Evolutionary conservation across 2,113 vertebrate genomes (phyloP).

Genomic region (Pseudorhombus dupliciocellatus): DNA sequence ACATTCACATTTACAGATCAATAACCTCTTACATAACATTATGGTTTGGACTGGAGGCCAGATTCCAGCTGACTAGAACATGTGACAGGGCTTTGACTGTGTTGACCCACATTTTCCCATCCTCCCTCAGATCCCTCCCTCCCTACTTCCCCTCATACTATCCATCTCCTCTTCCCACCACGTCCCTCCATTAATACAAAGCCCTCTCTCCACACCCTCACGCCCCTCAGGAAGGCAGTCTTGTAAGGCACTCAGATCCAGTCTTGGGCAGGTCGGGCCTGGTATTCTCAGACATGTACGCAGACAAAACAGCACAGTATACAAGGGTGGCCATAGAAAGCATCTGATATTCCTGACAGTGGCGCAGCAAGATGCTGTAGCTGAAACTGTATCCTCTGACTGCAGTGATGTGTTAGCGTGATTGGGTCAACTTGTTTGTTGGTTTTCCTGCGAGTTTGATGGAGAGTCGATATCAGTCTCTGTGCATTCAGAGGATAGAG

Average conservation of each 20-base stretch:
- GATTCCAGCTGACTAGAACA: conserved; percentile 81
- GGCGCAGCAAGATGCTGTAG: neutral
- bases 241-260: neutral
- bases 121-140: conserved; percentile 20
- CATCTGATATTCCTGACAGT: conserved; percentile 17
- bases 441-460: neutral
- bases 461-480: neutral
- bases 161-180: conserved; percentile 32
- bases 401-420: conserved; percentile 2
- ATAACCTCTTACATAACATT: conserved; percentile 80
- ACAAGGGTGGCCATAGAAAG: conserved; percentile 19
- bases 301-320: conserved; percentile 29
- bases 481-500: neutral
- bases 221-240: neutral
- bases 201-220: conserved; percentile 23
- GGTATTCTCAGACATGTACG: conserved; percentile 53
- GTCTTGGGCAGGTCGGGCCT: conserved; percentile 48
- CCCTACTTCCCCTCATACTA: conserved; percentile 12
- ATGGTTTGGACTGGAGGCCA: conserved; percentile 76
- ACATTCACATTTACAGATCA: conserved; percentile 72
- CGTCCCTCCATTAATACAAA: conserved; percentile 35
- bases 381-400: neutral
- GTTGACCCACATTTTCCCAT: conserved; percentile 79
- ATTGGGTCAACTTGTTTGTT: neutral
- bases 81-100: conserved; percentile 76